Conservation (phyloP, 1,140 invertebrate species). For the Himalopsyche phryganea region DNA sequence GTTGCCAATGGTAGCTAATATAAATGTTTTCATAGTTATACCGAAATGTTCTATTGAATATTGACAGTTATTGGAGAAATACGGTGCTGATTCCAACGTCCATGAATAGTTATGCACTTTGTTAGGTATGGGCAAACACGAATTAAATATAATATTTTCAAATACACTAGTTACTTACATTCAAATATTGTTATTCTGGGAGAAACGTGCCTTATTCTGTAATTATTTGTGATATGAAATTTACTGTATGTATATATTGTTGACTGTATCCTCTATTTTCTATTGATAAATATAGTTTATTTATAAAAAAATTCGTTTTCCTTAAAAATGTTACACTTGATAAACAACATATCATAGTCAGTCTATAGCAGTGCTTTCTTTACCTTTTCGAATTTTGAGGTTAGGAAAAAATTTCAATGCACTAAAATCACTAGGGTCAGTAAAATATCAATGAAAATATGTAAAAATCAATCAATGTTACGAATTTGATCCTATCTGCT, state of each 20-base stretch:
- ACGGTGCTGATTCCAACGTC: too few relatives aligned
- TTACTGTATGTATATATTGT: conserved; percentile 17
- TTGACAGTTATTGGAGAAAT: too few relatives aligned
- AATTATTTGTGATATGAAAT: conserved; percentile 17
- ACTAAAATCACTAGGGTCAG: too few relatives aligned
- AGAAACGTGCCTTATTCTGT: conserved; percentile 18
- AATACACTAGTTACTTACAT: neutral
- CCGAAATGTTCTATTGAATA: neutral
- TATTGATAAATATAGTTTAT: conserved; percentile 21
- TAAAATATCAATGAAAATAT: too few relatives aligned
- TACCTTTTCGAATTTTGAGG: too few relatives aligned
- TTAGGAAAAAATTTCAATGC: too few relatives aligned
- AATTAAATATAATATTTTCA: conserved; percentile 2
- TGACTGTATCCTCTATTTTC: conserved; percentile 23
- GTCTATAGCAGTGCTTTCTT: too few relatives aligned
- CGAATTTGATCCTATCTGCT: too few relatives aligned
- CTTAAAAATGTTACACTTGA: too few relatives aligned
- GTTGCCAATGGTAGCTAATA: conserved; percentile 18
- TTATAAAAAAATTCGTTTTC: neutral
- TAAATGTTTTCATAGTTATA: conserved; percentile 12
- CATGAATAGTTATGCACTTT: conserved; percentile 2
- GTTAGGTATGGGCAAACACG: neutral
- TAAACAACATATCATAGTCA: too few relatives aligned
- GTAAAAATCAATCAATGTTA: too few relatives aligned
- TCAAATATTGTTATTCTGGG: conserved; percentile 8